Evolutionary conservation across 2,113 vertebrate species (phyloP), one percentile per base, ranked within the genome.

Genomic region (Galeopterus variegatus): DNA sequence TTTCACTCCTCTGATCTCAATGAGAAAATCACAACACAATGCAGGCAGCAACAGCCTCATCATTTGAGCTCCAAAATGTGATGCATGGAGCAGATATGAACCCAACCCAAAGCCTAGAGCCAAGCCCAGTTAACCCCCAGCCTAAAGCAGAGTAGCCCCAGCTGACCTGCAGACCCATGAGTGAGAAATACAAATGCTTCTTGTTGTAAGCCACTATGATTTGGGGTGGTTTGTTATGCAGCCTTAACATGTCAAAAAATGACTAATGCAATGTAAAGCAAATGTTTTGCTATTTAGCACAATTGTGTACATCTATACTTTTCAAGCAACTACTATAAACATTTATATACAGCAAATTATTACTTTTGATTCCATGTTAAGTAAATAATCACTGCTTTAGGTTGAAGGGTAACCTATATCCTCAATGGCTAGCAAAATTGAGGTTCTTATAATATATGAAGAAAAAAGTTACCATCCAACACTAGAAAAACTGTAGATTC

Each of bases 321-420:
- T 94, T 45, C 65, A 65, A 96, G 23, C 8, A 52, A 28, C 18
- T 95, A 18, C n/a, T 52, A 76, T 54, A 9, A 93, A 76, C 17
- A 58, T 93, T 96, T 73, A 85, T 41, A 90, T 70, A 77, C 0
- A 80, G 2, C 21, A 41, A 79, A 45, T 41, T 93, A 81, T 90
- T 94, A 67, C 60, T 60, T 93, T 56, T 93, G 5, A 94, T 62
- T 15, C 26, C 18, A 75, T 80, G 6, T 84, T 84, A 88, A 90
- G 12, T 24, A 73, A 83, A 81, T 86, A 85, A 77, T 89, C 45
- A 2, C 41, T 95, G 28, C 17, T 69, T 73, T 92, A 94, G 18
- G 11, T 14, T 31, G n/a, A 56, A 50, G 31, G 26, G 14, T 86
- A 93, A 69, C 5, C 31, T 75, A 65, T 0, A 50, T 72, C 12